Evolutionary conservation across 2,113 vertebrate genomes (phyloP).

Genomic region (Podocnemis expansa): DNA sequence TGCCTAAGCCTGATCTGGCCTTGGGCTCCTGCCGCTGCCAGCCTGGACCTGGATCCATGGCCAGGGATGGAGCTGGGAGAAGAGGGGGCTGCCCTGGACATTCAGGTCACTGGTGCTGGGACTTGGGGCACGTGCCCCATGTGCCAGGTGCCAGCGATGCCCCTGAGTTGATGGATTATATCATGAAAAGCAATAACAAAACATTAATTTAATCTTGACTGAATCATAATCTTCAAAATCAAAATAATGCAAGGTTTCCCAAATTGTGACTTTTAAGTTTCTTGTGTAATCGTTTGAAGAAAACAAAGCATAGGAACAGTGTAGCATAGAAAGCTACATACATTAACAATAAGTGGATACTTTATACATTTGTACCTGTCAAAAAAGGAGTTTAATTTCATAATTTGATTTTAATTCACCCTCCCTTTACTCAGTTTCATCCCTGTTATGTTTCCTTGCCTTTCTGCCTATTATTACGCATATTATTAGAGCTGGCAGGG

Average conservation of each 20-base stretch:
- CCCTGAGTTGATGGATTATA: neutral
- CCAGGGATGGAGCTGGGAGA: too few species aligned
- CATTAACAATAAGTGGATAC: constrained; percentile 1
- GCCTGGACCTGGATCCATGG: too few species aligned
- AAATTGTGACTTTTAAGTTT: constrained; percentile 25
- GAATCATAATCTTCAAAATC: constrained; percentile 49
- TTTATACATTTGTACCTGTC: constrained; percentile 24
- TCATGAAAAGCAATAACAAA: neutral
- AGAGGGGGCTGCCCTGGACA: too few species aligned
- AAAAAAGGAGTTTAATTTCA: constrained; percentile 11
- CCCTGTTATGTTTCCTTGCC: constrained; percentile 33
- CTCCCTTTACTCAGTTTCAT: neutral
- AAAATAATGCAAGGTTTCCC: neutral
- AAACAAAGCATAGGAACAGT: constrained; percentile 50
- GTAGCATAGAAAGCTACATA: constrained; percentile 25
- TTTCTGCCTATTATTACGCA: constrained; percentile 25
- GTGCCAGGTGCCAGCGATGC: too few species aligned
- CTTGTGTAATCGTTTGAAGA: constrained; percentile 42
- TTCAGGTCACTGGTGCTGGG: too few species aligned
- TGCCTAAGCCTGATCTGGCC: too few species aligned
- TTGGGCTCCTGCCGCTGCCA: too few species aligned
- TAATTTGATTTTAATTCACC: constrained; percentile 17
- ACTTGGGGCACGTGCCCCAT: too few species aligned
- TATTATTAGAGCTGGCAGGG: constrained; percentile 64
- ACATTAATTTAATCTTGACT: constrained; percentile 24